phyloP scores from a whole-genome alignment of 2,888 invertebrate genomes.

The Tuta absoluta region DNA sequence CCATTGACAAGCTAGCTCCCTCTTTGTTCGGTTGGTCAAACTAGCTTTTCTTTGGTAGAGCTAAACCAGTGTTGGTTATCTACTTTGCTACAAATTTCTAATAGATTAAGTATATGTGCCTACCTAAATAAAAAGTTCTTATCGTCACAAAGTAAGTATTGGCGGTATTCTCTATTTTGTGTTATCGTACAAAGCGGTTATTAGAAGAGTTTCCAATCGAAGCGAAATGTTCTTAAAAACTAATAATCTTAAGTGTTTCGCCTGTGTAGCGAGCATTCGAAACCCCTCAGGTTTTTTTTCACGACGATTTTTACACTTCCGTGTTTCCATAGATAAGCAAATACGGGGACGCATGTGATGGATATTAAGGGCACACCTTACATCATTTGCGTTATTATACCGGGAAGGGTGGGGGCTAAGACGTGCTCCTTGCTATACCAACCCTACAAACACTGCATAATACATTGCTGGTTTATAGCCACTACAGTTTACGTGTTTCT shows the following conservation, averaged over 20 bases:
- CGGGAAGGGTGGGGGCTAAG: constrained; percentile 59
- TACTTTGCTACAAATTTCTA: too few relatives aligned
- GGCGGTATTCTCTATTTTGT: too few relatives aligned
- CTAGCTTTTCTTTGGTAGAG: too few relatives aligned
- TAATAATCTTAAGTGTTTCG: constrained; percentile 73
- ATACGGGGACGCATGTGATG: constrained; percentile 79
- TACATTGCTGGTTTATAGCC: background rate
- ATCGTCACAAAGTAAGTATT: too few relatives aligned
- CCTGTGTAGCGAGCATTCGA: constrained; percentile 56
- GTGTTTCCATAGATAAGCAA: constrained; percentile 80
- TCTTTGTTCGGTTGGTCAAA: too few relatives aligned
- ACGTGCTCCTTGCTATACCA: constrained; percentile 59
- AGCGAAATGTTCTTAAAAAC: constrained; percentile 36
- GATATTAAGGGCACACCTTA: constrained; percentile 82
- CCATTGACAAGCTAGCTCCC: background rate
- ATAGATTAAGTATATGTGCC: too few relatives aligned
- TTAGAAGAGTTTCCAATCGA: constrained; percentile 4
- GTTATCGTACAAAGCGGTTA: background rate
- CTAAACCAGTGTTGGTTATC: too few relatives aligned
- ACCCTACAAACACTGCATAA: background rate
- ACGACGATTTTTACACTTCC: constrained; percentile 80
- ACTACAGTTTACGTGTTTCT: background rate
- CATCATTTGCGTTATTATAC: constrained; percentile 80
- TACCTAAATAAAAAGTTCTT: too few relatives aligned
- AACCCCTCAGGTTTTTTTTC: constrained; percentile 59